Evolutionary conservation across 1,140 invertebrate species (phyloP), one percentile per base, ranked within the genome.

Genomic region (Megathymus violae): DNA sequence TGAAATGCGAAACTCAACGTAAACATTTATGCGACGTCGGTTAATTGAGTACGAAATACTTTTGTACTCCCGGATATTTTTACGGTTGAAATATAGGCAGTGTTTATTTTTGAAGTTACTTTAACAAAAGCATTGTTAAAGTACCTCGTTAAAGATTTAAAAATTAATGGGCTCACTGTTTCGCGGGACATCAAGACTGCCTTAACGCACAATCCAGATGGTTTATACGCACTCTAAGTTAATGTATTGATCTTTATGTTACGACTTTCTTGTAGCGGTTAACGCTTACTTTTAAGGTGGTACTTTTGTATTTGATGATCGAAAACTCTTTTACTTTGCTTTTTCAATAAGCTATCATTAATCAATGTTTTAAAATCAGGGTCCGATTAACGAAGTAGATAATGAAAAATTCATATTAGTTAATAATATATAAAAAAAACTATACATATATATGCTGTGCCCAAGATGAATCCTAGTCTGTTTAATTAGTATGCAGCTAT

Each of bases 21-120:
- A 75, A 75, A 81, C 74, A 71, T 77, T 76, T 76, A 78, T 76
- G 31, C 74, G 67, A 65, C 58, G 41, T 56, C 50, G 43, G 62
- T 69, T 76, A 81, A 80, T 80, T 78, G 74, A 80, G 76, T 71
- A 59, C 58, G 62, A 62, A 41, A 60, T 60, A 46, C 25, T 25
- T 62, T 61, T 60, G 50, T 60, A 54, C 25, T 51, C 40, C 46
- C 51, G 48, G 67, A 66, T 65, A 62, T 65, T 58, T 51, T 47
- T 47, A 38, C 43, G 46, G 31, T 34, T 16, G 43, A 60, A 60
- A 60, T 48, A 27, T 34, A 65, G 54, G 61, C 56, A n/a, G n/a
- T 64, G 34, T 71, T 13, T 64, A 59, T 67, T 62, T 65, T 66
- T 60, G 47, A 38, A 60, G 17, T 14, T 47, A 48, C 43, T 22